These are phyloP conservation scores for Phyllotis vaccarum DNA, from an alignment of 2,797 vertebrate genomes.

Conservation along the genomic window DNA sequence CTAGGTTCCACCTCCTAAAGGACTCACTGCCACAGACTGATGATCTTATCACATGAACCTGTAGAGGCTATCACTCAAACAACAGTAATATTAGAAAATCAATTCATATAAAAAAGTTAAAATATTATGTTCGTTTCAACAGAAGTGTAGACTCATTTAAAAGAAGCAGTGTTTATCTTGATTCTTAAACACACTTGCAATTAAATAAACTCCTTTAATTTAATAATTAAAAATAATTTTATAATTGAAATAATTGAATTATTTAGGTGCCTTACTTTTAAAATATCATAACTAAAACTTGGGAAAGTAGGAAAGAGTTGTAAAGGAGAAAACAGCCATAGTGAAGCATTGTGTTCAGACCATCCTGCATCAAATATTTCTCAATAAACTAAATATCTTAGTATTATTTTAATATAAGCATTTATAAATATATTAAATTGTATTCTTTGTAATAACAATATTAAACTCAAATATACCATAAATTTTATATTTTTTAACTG, in stretches of 20 bases:
- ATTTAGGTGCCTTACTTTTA: constrained; percentile 27
- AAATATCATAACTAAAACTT: constrained; percentile 20
- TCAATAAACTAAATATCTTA: background rate
- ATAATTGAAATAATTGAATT: constrained; percentile 49
- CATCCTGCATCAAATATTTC: background rate
- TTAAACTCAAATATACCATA: background rate
- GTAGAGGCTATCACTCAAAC: background rate
- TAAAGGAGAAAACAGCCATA: background rate
- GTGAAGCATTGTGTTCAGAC: background rate
- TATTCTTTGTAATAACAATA: constrained; percentile 18
- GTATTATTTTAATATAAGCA: background rate
- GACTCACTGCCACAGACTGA: background rate
- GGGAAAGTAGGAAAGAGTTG: background rate
- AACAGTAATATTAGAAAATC: background rate
- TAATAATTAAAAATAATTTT: constrained; percentile 39
- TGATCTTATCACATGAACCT: background rate
- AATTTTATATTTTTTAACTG: background rate
- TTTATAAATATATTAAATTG: background rate
- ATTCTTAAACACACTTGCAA: background rate
- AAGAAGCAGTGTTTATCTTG: background rate
- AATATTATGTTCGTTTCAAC: background rate
- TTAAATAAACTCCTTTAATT: background rate
- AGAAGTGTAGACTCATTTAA: background rate
- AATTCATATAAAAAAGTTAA: background rate
- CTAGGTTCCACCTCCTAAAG: background rate